These are phyloP conservation scores for Protosalanx chinensis DNA, from an alignment of 2,797 vertebrate genomes.

Conservation along the genomic window DNA sequence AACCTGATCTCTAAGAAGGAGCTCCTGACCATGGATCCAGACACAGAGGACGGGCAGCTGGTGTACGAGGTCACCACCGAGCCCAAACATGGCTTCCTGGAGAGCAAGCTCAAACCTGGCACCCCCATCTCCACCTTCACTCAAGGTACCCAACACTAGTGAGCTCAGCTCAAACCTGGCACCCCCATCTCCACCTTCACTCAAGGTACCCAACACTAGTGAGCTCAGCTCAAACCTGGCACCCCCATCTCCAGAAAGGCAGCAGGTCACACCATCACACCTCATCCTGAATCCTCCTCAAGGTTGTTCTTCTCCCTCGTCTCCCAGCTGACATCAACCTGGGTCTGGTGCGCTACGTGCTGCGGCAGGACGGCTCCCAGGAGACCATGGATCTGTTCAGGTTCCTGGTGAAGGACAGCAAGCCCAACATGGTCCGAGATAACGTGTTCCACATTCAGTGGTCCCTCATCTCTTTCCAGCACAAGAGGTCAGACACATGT, in stretches of 20 bases:
- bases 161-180: conserved; percentile 73
- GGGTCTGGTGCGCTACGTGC: conserved; percentile 85
- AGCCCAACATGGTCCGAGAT: conserved; percentile 84
- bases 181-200: conserved; percentile 76
- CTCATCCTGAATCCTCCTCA: not conserved
- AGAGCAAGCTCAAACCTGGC: conserved; percentile 85
- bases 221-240: no score
- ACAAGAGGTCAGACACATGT: conserved; percentile 75
- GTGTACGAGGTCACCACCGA: conserved; percentile 81
- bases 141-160: conserved; percentile 75
- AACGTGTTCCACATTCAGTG: conserved; percentile 94
- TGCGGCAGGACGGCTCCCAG: conserved; percentile 76
- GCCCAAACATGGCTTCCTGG: conserved; percentile 84
- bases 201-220: conserved; percentile 75
- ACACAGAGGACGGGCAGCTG: conserved; percentile 87
- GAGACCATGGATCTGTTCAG: conserved; percentile 89
- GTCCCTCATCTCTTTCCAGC: conserved; percentile 92
- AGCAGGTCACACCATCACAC: no score
- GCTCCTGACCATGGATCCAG: conserved; percentile 88
- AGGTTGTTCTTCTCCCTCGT: conserved; percentile 4
- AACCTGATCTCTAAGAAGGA: conserved; percentile 96
- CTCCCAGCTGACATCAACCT: conserved; percentile 87
- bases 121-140: conserved; percentile 76
- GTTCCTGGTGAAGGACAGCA: conserved; percentile 94
- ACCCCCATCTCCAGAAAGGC: no score